Evolutionary conservation across 2,797 vertebrate species (phyloP).

Genomic region (Cyclopterus lumpus): DNA sequence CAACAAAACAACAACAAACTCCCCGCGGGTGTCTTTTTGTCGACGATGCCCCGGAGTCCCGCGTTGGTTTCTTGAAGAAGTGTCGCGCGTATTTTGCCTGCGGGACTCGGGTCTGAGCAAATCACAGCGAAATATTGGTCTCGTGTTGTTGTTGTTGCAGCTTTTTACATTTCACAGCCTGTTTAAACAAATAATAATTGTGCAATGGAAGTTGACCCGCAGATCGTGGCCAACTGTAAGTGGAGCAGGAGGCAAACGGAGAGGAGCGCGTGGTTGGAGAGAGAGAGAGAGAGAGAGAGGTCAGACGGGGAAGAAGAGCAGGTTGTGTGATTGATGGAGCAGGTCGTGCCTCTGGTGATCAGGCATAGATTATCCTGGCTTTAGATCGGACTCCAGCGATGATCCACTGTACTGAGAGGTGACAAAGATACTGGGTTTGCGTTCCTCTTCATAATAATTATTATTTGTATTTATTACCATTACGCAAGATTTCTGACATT

Average conservation of each 20-base stretch:
- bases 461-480: background rate
- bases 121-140: background rate
- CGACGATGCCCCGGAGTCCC: background rate
- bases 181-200: background rate
- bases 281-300: slow-evolving; percentile 30
- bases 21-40: background rate
- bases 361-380: slow-evolving; percentile 66
- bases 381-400: slow-evolving; percentile 52
- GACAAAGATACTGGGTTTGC: background rate
- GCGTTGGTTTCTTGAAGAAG: slow-evolving; percentile 20
- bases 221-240: background rate
- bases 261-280: background rate
- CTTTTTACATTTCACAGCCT: background rate
- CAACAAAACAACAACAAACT: slow-evolving; percentile 2
- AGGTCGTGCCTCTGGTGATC: slow-evolving; percentile 68
- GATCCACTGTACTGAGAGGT: slow-evolving; percentile 60
- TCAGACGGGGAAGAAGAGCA: slow-evolving; percentile 53
- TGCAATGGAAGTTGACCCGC: background rate
- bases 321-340: slow-evolving; percentile 63
- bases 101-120: slow-evolving; percentile 13
- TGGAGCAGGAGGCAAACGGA: slow-evolving; percentile 15
- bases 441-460: background rate
- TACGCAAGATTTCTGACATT: background rate
- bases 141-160: background rate
- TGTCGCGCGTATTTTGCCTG: slow-evolving; percentile 34